A percentile compares a stretch with the other conserved stretches of the same genome.
These are phyloP conservation scores for Mobula hypostoma DNA, from an alignment of 2,113 vertebrate genomes.

Conservation along the genomic window DNA sequence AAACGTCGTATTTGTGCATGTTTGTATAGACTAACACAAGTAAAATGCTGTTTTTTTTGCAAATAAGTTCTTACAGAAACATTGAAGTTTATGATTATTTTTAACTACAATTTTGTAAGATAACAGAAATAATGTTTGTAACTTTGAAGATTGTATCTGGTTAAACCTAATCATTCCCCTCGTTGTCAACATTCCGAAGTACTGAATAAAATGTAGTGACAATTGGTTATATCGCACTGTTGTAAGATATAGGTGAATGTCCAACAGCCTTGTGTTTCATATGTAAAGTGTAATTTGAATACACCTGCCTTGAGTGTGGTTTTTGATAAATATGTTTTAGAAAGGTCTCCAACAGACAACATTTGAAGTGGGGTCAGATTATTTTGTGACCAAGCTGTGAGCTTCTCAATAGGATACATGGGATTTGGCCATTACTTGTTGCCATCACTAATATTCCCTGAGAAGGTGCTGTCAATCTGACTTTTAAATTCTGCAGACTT, in stretches of 20 bases:
- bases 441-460: too few species aligned
- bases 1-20: not conserved
- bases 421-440: too few species aligned
- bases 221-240: not conserved
- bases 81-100: not conserved
- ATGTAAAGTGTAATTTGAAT: not conserved
- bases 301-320: not conserved
- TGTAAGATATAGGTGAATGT: not conserved
- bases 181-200: slow-evolving; percentile 7
- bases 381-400: not conserved
- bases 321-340: not conserved
- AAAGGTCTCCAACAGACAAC: not conserved
- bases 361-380: not conserved
- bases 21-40: not conserved
- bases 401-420: too few species aligned
- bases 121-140: slow-evolving; percentile 15
- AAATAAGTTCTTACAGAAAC: not conserved
- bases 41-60: slow-evolving; percentile 6
- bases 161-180: not conserved
- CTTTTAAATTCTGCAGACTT: too few species aligned
- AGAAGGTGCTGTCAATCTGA: too few species aligned
- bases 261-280: not conserved
- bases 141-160: not conserved
- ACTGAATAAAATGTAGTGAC: slow-evolving; percentile 14
- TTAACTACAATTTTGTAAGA: slow-evolving; percentile 14